A percentile compares a stretch with the other conserved stretches of the same genome.
These are phyloP conservation scores for Nansenia antarctica DNA, from an alignment of 2,113 vertebrate species.

Conservation along the genomic window DNA sequence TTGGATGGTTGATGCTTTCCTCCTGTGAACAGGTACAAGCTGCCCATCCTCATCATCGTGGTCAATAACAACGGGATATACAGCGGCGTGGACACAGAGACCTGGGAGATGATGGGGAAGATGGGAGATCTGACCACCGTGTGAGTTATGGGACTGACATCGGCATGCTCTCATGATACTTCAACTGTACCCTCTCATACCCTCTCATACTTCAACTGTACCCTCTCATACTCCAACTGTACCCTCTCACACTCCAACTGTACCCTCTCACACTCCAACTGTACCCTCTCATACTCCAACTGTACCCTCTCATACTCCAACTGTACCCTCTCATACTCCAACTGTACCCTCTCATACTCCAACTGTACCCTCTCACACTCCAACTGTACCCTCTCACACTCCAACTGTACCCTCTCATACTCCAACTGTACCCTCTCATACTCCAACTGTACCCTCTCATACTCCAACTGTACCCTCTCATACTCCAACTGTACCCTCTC, in stretches of 20 bases:
- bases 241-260: not conserved
- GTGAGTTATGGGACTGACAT: constrained; percentile 59
- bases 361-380: too few species aligned
- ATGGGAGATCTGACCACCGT: constrained; percentile 79
- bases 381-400: not conserved
- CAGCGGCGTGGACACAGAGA: constrained; percentile 82
- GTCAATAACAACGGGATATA: constrained; percentile 98
- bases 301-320: not conserved
- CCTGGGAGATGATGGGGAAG: constrained; percentile 84
- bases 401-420: not conserved
- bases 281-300: not conserved
- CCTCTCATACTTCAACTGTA: not conserved
- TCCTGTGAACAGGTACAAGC: constrained; percentile 80
- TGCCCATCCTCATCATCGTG: constrained; percentile 88
- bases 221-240: not conserved
- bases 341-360: not conserved
- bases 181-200: not conserved
- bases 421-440: not conserved
- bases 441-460: not conserved
- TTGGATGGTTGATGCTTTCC: not conserved
- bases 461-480: not conserved
- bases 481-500: not conserved
- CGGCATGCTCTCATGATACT: not conserved
- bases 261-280: not conserved
- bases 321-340: not conserved